Evolutionary conservation across 2,113 vertebrate species (phyloP), one percentile per base, ranked within the genome.

Genomic region (Felis chaus): DNA sequence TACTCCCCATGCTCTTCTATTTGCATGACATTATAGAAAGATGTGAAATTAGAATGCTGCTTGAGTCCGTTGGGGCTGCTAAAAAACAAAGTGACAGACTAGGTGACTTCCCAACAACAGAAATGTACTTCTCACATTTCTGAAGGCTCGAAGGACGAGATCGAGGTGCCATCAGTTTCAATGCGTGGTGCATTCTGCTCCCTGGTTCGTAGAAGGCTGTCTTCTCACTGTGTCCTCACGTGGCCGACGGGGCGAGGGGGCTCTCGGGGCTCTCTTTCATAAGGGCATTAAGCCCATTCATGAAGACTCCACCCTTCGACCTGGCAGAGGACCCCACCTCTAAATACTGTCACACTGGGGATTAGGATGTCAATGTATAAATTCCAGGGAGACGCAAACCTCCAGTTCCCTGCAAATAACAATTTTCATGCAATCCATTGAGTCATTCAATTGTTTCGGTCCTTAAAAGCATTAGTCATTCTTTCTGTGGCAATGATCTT

Each of bases 401-500:
- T n/a, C 87, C 31, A 71, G 23, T 53, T 21, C 39, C 41, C 33
- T 83, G 57, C 4, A 87, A 57, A 55, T 55, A 57, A 57, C 13
- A 80, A 45, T 84, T 74, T 63, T 65, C 41, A 66, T 45, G 31
- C 8, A 80, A 55, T 66, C 25, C 4, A 66, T 57, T 61, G 57
- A 80, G n/a, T 55, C n/a, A 71, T 16, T 90, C 50, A 27, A 23
- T 78, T 53, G 65, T 66, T 39, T 85, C 74, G 74, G 41, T 66
- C 53, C 21, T 83, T 80, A 79, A 76, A 84, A 53, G 21, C 66
- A 27, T 53, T 63, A 96, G 66, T 90, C 68, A 92, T 87, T 82
- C 9, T 81, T 95, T 94, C 76, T 31, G 12, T 85, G 78, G 39
- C 53, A 66, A 86, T 89, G 45, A 16, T 92, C 92, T 97, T 68